Conservation (phyloP, 2,888 invertebrate genomes). For the Acholoe squamosa region DNA sequence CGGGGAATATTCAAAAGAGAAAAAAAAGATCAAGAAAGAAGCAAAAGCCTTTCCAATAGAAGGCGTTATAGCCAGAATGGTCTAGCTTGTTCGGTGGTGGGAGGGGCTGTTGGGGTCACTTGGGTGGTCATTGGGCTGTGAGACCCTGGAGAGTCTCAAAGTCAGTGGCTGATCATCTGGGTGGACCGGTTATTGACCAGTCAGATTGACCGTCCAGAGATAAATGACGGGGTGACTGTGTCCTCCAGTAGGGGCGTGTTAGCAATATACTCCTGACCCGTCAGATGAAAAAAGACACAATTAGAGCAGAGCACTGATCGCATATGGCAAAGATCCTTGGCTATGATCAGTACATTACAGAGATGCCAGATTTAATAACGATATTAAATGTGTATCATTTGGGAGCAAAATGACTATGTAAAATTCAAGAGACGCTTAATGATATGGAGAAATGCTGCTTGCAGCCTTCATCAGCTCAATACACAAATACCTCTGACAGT, state of each 20-base stretch:
- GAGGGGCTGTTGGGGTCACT: not conserved
- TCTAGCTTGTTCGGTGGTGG: not conserved
- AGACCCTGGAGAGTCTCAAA: not conserved
- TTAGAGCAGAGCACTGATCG: too few species aligned
- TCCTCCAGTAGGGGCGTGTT: not conserved
- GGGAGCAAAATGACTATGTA: too few species aligned
- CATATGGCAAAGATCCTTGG: too few species aligned
- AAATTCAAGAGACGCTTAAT: too few species aligned
- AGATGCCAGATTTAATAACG: too few species aligned
- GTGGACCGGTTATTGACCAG: slow-evolving; percentile 17
- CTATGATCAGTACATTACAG: too few species aligned
- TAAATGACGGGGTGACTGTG: not conserved
- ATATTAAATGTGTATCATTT: too few species aligned
- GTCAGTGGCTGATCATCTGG: slow-evolving; percentile 27
- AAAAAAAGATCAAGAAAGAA: not conserved
- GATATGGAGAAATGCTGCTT: too few species aligned
- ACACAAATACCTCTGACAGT: too few species aligned
- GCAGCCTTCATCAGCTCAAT: too few species aligned
- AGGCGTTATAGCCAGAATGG: not conserved
- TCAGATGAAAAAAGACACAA: too few species aligned
- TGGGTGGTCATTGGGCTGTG: not conserved
- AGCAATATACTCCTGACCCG: not conserved
- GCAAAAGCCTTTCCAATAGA: not conserved
- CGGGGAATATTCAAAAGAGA: not conserved
- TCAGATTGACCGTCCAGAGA: not conserved